Percentiles rank a stretch among this genome's conserved stretches.
Conservation (phyloP, 2,888 invertebrate genomes). For the Biston stratarius region DNA sequence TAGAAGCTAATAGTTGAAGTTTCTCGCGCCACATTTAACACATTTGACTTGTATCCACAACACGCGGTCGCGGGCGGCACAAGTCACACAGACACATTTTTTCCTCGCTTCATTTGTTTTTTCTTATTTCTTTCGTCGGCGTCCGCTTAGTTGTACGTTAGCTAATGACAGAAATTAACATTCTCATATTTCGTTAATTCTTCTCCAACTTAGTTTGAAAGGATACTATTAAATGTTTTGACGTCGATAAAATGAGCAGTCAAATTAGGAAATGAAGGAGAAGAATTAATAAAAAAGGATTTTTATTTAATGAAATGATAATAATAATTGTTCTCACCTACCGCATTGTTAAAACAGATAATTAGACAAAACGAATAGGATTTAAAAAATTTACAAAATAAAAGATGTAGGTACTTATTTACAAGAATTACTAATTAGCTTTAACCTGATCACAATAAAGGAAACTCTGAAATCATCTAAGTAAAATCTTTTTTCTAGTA, state of each 20-base stretch:
- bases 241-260: conserved; percentile 52
- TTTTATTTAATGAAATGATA: conserved; percentile 36
- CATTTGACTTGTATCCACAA: conserved; percentile 82
- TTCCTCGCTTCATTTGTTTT: conserved; percentile 60
- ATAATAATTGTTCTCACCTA: conserved; percentile 34
- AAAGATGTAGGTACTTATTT: background rate
- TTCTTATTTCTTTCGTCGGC: conserved; percentile 72
- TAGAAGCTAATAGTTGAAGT: conserved; percentile 45
- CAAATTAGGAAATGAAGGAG: conserved; percentile 36
- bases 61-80: conserved; percentile 65
- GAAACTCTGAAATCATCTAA: no score
- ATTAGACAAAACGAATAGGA: background rate
- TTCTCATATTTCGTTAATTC: conserved; percentile 79
- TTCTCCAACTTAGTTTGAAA: conserved; percentile 64
- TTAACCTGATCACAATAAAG: no score
- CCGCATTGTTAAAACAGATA: conserved; percentile 11
- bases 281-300: conserved; percentile 30
- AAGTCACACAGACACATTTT: conserved; percentile 70
- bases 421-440: no score
- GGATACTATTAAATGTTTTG: conserved; percentile 68
- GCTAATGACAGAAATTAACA: conserved; percentile 84
- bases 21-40: conserved; percentile 74
- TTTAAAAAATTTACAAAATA: background rate
- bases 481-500: no score
- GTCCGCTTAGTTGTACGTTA: conserved; percentile 70